Base-by-base conservation (phyloP, 2,888 invertebrate species). In the Anthrax anthrax region DNA sequence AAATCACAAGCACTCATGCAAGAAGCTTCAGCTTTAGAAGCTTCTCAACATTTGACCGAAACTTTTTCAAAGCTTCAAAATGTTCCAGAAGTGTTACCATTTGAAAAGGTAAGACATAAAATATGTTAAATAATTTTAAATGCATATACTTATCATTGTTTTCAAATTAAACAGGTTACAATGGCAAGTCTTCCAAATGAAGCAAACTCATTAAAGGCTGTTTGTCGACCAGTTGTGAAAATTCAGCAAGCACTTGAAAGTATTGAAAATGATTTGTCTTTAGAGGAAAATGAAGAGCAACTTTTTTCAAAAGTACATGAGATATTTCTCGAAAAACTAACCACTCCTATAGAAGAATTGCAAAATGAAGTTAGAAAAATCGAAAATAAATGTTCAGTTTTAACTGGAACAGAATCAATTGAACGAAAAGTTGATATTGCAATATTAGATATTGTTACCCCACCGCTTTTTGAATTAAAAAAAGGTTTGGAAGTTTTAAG, bases 371-470 rank as follows among this genome's bases (percentile, higher is more conserved):
- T 65, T 2, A 57, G 58, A 38, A 54, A 55, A 17, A 61, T 67
- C 34, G 65, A 63, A 36, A 58, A 56, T 18, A 61, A 61, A 42
- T 40, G 47, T 14, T 37, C 40, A 2, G 56, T 57, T 0, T 42
- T 27, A 14, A 49, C 46, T 23, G 50, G 50, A 2, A 54, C 55
- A 12, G 63, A 64, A 39, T 60, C 62, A 1, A 52, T 65, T 39
- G 66, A 68, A 38, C 64, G 66, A 42, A 68, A 65, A 53, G 60
- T 75, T 45, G 76, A 77, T 53, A 74, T 78, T 48, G 75, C 77
- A 47, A 71, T 80, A 32, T 71, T 81, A 46, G 79, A 81, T 57
- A 73, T 75, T 44, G 74, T 81, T 0, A 74, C 76, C 54, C 73
- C 75, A 16, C 76, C 80, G 0, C 69, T 80, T n/a, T 67, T 76